Base-by-base conservation (phyloP, 1,140 invertebrate genomes). In the Lucilia cuprina region DNA sequence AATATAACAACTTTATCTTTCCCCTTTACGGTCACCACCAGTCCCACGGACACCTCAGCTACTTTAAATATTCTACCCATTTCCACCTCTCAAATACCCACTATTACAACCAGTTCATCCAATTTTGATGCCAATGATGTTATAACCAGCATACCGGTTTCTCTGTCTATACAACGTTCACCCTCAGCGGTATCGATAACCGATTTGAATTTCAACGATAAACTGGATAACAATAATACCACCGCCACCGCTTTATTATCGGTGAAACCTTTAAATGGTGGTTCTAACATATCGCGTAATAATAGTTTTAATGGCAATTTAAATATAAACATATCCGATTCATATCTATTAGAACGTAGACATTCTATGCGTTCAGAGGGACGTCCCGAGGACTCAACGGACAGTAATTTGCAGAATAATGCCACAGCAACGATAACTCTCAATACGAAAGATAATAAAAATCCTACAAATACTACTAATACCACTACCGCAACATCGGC, bases 1-100 rank as follows among this genome's bases (percentile, higher is more conserved):
- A 89, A 89, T 47, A 90, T 90, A 10, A 90, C 89, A 5, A 90
- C 89, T 2, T 83, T 90, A 3, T 91, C 89, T 13, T 91, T 91
- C 35, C 89, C 89, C 30, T 91, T 91, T 83, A 87, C 88, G 0
- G 88, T 91, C 21, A 86, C 88, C 34, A 90, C 85, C 9, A 83
- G 83, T 83, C 87, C 88, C 9, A 85, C 60, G 4, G 88, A 90
- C 8, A 85, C 89, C 0, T 86, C 88, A 0, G 89, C 89, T 14
- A 90, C 89, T 0, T 12, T 91, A 12, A 91, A 88, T 84, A 91
- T 91, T 74, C 17, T 91, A 49, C 88, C 89, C 0, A 86, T 91
- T 5, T 77, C 84, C 2, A 85, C 86, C 84, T 14, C 88, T 3
- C 89, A 90, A 83, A 55, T 91, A 82, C 89, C 89, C 0, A 88